phyloP scores from a whole-genome alignment of 2,797 vertebrate species.

The Hypotaenidia okinawae region DNA sequence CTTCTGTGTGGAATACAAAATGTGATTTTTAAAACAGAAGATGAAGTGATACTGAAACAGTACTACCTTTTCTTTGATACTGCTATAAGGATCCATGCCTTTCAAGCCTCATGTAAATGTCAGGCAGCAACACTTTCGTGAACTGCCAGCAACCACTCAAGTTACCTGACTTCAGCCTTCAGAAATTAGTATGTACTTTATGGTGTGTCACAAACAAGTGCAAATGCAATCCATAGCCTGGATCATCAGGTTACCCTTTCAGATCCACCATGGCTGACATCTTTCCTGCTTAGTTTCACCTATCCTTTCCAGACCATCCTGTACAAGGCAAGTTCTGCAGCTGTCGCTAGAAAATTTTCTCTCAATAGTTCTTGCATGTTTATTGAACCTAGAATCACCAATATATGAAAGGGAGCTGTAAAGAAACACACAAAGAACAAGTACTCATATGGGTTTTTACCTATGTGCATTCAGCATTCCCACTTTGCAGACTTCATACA shows the following conservation, averaged over 20 bases:
- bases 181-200: neutral
- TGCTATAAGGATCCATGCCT: neutral
- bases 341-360: neutral
- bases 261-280: neutral
- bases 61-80: neutral
- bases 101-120: neutral
- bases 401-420: neutral
- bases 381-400: neutral
- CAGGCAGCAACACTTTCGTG: neutral
- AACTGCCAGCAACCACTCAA: neutral
- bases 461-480: neutral
- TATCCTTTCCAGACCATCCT: neutral
- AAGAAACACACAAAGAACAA: neutral
- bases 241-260: neutral
- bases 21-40: neutral
- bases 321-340: neutral
- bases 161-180: neutral
- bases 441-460: accelerated
- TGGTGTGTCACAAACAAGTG: neutral
- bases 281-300: neutral
- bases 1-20: neutral
- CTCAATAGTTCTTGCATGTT: neutral
- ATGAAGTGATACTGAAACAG: accelerated
- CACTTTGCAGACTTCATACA: neutral
- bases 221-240: neutral